Conservation (phyloP, 2,113 vertebrate species). For the Pteronura brasiliensis region DNA sequence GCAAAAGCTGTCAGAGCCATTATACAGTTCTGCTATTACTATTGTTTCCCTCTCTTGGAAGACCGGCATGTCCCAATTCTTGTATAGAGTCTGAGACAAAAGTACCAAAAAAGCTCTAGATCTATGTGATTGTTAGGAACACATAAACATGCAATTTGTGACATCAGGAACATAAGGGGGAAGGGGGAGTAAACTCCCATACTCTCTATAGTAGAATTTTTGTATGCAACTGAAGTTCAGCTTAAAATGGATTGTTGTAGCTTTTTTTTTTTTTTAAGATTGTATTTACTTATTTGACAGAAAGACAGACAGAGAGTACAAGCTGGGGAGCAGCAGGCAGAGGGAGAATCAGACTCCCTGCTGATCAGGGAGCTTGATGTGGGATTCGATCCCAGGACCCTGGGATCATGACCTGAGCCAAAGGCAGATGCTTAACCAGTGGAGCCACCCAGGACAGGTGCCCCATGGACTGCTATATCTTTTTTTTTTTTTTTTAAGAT, state of each 20-base stretch:
- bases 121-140: not conserved
- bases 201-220: not conserved
- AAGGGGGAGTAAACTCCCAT: not conserved
- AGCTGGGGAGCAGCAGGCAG: too few species aligned
- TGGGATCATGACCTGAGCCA: too few species aligned
- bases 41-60: not conserved
- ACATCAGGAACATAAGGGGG: not conserved
- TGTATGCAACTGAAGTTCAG: not conserved
- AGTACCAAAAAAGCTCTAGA: not conserved
- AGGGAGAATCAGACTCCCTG: too few species aligned
- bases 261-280: too few species aligned
- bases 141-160: not conserved
- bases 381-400: too few species aligned
- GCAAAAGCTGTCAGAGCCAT: not conserved
- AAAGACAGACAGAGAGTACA: too few species aligned
- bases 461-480: too few species aligned
- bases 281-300: too few species aligned
- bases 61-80: not conserved
- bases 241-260: not conserved
- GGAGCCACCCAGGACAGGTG: too few species aligned
- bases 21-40: not conserved
- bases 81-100: not conserved
- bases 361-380: too few species aligned
- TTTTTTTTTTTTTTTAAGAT: too few species aligned
- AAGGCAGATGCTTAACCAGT: too few species aligned